These are phyloP conservation scores for Acanthiza pusilla DNA, from an alignment of 2,797 vertebrate genomes.

Conservation along the genomic window DNA sequence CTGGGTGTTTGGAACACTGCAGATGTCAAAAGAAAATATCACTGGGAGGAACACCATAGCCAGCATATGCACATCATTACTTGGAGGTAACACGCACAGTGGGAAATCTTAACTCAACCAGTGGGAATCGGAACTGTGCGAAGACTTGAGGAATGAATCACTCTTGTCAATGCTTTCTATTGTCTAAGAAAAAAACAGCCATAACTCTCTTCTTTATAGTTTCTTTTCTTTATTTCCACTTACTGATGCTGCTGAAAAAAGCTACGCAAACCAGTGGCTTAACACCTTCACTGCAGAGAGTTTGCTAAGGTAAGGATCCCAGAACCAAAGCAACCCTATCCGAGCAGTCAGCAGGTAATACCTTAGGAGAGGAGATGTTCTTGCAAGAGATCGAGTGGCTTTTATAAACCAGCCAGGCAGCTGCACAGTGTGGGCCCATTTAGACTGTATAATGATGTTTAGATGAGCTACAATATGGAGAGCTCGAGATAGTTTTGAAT, in stretches of 20 bases:
- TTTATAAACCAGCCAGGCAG: not conserved
- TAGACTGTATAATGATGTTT: not conserved
- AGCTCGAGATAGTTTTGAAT: not conserved
- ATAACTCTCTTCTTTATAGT: not conserved
- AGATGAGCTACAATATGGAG: not conserved
- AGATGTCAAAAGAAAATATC: not conserved
- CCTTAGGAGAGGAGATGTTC: not conserved
- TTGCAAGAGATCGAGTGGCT: not conserved
- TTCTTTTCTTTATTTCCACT: not conserved
- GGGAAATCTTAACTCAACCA: not conserved
- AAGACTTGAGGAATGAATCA: not conserved
- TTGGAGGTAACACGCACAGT: not conserved
- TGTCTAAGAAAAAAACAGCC: not conserved
- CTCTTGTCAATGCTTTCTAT: not conserved
- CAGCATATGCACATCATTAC: not conserved
- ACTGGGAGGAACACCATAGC: not conserved
- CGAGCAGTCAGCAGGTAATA: not conserved
- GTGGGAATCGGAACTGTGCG: not conserved
- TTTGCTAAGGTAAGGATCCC: not conserved
- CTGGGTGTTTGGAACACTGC: not conserved
- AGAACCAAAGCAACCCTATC: not conserved
- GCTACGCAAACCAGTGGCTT: not conserved
- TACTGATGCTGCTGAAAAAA: not conserved
- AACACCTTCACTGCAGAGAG: not conserved
- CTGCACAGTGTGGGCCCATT: not conserved